A percentile compares a stretch with the other conserved stretches of the same genome.
These are phyloP conservation scores for Lepas anatifera DNA, from an alignment of 2,888 invertebrate genomes.

Conservation along the genomic window DNA sequence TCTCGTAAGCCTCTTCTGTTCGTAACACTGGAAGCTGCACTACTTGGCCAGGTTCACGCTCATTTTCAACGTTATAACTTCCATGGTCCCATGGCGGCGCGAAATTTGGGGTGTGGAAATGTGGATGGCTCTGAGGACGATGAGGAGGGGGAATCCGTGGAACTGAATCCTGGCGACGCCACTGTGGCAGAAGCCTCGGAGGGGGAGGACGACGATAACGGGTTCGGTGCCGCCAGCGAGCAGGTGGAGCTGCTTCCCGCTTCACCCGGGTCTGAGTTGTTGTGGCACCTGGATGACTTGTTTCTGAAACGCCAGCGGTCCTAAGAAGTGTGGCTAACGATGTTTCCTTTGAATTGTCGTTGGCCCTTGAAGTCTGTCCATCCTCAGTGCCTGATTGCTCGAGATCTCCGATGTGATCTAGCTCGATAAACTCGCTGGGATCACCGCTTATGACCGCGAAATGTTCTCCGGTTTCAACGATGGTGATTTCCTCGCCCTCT, in stretches of 20 bases:
- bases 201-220: background rate
- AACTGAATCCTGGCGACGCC: background rate
- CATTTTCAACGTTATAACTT: background rate
- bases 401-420: background rate
- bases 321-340: background rate
- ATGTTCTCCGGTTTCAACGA: background rate
- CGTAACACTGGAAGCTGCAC: background rate
- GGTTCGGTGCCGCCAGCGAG: background rate
- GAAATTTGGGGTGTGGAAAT: background rate
- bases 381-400: background rate
- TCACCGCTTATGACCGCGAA: conserved; percentile 1
- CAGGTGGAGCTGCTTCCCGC: background rate
- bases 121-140: background rate
- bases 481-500: background rate
- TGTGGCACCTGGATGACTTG: too few species aligned
- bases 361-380: background rate
- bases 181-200: background rate
- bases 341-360: background rate
- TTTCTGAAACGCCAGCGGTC: background rate
- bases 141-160: too few species aligned
- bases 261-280: too few species aligned
- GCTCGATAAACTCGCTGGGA: background rate
- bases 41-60: background rate
- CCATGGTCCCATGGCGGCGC: background rate
- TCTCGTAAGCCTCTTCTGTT: background rate